Base-by-base conservation (phyloP, 2,888 invertebrate genomes). In the Tipula vernalis region DNA sequence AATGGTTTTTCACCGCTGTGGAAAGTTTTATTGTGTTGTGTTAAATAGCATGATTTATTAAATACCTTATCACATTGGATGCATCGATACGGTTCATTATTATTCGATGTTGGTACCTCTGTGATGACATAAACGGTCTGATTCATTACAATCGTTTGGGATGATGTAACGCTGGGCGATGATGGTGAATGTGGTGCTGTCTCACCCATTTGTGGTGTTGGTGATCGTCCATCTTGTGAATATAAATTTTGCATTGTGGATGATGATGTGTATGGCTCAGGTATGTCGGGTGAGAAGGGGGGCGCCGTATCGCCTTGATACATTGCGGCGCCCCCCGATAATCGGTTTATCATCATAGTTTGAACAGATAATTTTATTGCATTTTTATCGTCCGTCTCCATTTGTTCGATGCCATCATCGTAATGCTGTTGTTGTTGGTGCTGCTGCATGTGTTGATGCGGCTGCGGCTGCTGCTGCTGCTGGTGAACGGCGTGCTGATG, bases 11-110 rank as follows among this genome's bases (percentile, higher is more conserved):
- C 96, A 88, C 97, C 97, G 88, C 95, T 94, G 91, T 98, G 97
- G 91, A 96, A 96, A 88, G 96, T 96, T 91, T 97, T 97, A 91
- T 96, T 96, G 91, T 98, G 97, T 91, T 97, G 97, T 86, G 97
- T 97, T 87, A 97, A 92, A 90, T 97, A 97, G 91, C 97, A 97
- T 86, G 95, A 95, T 89, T 96, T 96, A 91, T 96, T 96, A 92
- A 97, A 97, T 83, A 94, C 92, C 91, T 97, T 97, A 91, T 96
- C 94, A 92, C 97, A 98, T 90, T 95, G 95, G 89, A 94, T 93
- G 91, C 97, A 97, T 91, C 95, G 95, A 91, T 94, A 94, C 18
- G 86, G 86, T 51, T 87, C 87, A 15, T 36, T 84, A 15, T 36
- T 84, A 15, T 84, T 84, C 41, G 84, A 39, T 15, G 36, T 86